Evolutionary conservation across 2,797 vertebrate species (phyloP).

Genomic region (Alectoris magna): DNA sequence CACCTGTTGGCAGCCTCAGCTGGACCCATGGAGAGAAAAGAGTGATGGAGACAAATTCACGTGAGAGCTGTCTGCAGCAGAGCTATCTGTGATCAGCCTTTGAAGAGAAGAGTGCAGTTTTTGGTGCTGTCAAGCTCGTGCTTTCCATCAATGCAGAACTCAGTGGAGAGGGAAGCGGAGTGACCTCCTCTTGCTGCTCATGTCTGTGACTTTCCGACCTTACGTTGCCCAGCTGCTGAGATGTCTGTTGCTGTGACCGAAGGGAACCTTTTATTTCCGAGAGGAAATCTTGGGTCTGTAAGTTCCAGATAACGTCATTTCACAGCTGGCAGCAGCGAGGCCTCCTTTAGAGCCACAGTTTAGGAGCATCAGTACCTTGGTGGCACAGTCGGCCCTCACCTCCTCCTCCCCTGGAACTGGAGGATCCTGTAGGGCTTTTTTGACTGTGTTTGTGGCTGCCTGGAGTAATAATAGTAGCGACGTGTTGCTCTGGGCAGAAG

Average conservation of each 20-base stretch:
- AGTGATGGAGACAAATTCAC: fast-evolving
- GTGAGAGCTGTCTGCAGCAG: fast-evolving
- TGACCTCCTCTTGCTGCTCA: background rate
- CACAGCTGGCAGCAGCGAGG: background rate
- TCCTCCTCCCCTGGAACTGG: background rate
- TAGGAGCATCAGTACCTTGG: fast-evolving
- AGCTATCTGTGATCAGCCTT: fast-evolving
- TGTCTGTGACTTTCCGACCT: background rate
- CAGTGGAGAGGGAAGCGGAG: background rate
- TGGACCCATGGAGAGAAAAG: background rate
- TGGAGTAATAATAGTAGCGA: background rate
- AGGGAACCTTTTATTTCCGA: background rate
- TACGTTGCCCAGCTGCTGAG: background rate
- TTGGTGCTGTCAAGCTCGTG: background rate
- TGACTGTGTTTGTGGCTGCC: background rate
- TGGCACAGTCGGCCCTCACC: fast-evolving
- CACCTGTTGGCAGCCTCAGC: background rate
- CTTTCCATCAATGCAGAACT: background rate
- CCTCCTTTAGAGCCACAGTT: background rate
- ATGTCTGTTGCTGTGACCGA: background rate
- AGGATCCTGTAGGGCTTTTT: background rate
- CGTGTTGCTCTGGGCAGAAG: background rate
- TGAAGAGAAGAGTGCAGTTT: background rate
- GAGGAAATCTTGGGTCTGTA: background rate
- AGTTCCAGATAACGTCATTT: background rate